Conservation (phyloP, 2,888 invertebrate genomes). For the Clitarchus hookeri region DNA sequence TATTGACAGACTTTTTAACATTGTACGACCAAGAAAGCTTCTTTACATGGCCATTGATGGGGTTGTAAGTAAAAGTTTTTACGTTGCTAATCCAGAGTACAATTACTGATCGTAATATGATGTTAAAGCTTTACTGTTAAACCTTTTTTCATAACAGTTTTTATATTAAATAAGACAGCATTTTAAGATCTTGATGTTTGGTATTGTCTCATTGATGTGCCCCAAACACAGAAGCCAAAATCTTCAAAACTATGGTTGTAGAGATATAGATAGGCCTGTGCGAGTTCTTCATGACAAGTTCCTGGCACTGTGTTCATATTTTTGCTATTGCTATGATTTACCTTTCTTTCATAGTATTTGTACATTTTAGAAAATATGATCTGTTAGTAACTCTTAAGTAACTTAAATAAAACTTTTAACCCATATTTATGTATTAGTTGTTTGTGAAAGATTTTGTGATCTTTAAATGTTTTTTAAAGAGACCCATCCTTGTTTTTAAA, state of each 20-base stretch:
- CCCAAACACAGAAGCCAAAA: neutral
- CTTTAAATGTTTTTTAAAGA: no score
- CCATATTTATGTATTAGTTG: constrained; percentile 21
- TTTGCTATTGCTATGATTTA: no score
- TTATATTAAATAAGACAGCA: no score
- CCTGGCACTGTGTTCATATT: no score
- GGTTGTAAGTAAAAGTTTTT: constrained; percentile 66
- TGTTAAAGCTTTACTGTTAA: neutral
- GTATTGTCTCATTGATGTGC: neutral
- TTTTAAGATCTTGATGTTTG: neutral
- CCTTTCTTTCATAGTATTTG: no score
- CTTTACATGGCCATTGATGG: constrained; percentile 99
- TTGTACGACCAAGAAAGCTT: constrained; percentile 89
- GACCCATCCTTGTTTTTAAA: constrained; percentile 46
- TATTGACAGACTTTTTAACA: constrained; percentile 92
- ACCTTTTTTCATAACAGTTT: no score
- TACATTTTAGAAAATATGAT: no score
- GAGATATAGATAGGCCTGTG: no score
- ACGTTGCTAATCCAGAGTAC: neutral
- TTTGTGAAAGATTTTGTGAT: no score
- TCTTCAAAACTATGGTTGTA: neutral
- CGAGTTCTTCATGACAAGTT: no score
- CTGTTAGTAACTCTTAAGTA: no score
- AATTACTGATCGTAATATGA: neutral
- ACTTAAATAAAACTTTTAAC: constrained; percentile 20